Conservation (phyloP, 2,888 invertebrate genomes). For the Lutraria lutraria region DNA sequence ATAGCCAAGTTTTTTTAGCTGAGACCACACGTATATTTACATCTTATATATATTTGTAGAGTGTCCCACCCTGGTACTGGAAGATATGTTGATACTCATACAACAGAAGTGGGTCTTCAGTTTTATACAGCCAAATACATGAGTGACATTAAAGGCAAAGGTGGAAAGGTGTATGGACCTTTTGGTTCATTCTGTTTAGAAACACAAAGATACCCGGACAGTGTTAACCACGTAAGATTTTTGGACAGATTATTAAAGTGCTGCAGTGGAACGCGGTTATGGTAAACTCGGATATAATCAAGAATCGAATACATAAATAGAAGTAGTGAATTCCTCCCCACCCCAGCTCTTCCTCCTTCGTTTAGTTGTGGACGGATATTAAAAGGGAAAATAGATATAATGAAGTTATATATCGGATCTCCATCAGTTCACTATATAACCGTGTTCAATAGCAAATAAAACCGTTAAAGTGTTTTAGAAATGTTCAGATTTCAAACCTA, state of each 20-base stretch:
- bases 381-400: too few species aligned
- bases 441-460: too few species aligned
- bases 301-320: neutral
- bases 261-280: neutral
- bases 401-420: too few species aligned
- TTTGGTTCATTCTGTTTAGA: slow-evolving; percentile 95
- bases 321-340: neutral
- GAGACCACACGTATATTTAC: too few species aligned
- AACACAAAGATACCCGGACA: slow-evolving; percentile 97
- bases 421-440: too few species aligned
- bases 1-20: too few species aligned
- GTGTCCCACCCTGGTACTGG: slow-evolving; percentile 88
- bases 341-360: neutral
- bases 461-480: too few species aligned
- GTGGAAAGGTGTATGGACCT: slow-evolving; percentile 90
- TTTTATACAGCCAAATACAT: slow-evolving; percentile 93
- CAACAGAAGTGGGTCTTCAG: slow-evolving; percentile 96
- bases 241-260: too few species aligned
- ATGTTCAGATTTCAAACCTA: too few species aligned
- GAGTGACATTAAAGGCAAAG: slow-evolving; percentile 91
- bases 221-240: slow-evolving; percentile 89
- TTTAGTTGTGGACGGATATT: too few species aligned
- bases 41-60: slow-evolving; percentile 65
- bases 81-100: slow-evolving; percentile 92
- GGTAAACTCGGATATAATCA: neutral